Conservation (phyloP, 2,113 vertebrate species). For the Platichthys flesus region DNA sequence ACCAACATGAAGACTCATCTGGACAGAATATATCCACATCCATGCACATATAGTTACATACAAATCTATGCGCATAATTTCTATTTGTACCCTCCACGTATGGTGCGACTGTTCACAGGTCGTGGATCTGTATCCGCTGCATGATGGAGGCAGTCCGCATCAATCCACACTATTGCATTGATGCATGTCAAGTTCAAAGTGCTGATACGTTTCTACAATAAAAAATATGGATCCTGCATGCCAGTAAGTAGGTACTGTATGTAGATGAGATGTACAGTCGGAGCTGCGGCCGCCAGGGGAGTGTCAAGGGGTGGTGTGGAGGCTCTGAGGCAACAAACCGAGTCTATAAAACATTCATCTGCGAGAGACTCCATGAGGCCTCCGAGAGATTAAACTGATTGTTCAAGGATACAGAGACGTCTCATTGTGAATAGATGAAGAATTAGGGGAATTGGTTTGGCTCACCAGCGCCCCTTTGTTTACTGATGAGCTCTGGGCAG, state of each 20-base stretch:
- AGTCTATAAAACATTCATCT: constrained; percentile 41
- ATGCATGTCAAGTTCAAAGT: not conserved
- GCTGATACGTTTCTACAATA: not conserved
- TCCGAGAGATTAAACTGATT: constrained; percentile 29
- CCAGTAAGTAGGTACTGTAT: not conserved
- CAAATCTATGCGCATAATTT: not conserved
- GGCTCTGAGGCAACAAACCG: constrained; percentile 1
- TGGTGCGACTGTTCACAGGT: not conserved
- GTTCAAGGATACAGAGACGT: constrained; percentile 32
- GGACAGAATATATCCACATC: too few species aligned
- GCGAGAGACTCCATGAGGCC: constrained; percentile 15
- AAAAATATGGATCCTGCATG: not conserved
- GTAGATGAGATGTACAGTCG: not conserved
- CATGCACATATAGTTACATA: too few species aligned
- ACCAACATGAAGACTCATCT: too few species aligned
- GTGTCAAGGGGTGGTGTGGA: constrained; percentile 6
- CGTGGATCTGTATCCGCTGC: not conserved
- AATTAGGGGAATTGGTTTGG: constrained; percentile 36
- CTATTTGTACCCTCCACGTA: not conserved
- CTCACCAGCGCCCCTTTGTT: constrained; percentile 24
- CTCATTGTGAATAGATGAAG: constrained; percentile 23
- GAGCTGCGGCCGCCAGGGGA: not conserved
- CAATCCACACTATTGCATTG: not conserved
- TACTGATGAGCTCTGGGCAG: constrained; percentile 42
- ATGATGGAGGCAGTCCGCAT: not conserved